A percentile compares a stretch with the other conserved stretches of the same genome.
phyloP scores from a whole-genome alignment of 2,113 vertebrate species.

The Callithrix jacchus region DNA sequence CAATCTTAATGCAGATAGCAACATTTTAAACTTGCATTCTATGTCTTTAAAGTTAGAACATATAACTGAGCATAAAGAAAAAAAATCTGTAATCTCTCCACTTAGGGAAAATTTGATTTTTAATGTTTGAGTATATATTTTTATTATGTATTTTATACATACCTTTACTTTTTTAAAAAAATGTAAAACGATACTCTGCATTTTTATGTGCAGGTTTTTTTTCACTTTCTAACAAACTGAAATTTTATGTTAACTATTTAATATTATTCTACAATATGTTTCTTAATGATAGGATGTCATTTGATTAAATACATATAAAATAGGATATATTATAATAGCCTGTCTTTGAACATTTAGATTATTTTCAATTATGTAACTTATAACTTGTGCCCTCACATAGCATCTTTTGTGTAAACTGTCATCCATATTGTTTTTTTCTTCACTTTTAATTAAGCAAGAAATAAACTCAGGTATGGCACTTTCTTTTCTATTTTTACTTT shows the following conservation, averaged over 20 bases:
- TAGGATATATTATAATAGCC: background rate
- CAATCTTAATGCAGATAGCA: background rate
- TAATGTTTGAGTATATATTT: background rate
- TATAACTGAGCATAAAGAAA: background rate
- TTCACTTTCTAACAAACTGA: background rate
- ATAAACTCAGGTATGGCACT: background rate
- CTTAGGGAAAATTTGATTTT: background rate
- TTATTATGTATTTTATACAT: background rate
- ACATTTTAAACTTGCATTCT: background rate
- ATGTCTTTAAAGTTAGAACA: background rate
- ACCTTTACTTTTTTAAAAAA: background rate
- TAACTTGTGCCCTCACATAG: background rate
- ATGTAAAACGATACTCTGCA: background rate
- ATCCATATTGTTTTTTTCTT: background rate
- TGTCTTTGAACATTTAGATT: background rate
- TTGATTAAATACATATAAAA: slow-evolving; percentile 38
- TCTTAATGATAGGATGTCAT: background rate
- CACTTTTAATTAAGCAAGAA: slow-evolving; percentile 35
- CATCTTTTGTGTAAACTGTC: background rate
- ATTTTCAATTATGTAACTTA: background rate
- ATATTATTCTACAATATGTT: background rate
- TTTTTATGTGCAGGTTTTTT: background rate
- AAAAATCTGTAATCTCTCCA: background rate
- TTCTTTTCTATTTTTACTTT: background rate
- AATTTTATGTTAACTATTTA: background rate